These are phyloP conservation scores for Pheosia tremula DNA, from an alignment of 2,888 invertebrate species.

Conservation along the genomic window DNA sequence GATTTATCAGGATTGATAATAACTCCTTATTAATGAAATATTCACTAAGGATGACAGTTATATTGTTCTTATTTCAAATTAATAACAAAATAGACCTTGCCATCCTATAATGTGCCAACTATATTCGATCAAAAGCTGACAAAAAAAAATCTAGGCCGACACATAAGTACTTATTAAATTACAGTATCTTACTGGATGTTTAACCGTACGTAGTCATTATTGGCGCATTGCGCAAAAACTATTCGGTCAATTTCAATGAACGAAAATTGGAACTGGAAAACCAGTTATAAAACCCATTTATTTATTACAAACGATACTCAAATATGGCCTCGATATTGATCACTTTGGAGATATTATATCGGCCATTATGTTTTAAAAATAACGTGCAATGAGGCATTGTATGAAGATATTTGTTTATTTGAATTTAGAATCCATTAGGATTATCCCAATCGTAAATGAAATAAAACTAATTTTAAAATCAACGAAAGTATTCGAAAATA, in stretches of 20 bases:
- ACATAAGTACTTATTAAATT: not conserved
- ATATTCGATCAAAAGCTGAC: too few species aligned
- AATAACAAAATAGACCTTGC: too few species aligned
- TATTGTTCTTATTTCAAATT: too few species aligned
- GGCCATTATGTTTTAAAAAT: not conserved
- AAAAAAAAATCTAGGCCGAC: too few species aligned
- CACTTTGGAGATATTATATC: not conserved
- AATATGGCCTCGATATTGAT: slow-evolving; percentile 3
- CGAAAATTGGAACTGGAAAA: not conserved
- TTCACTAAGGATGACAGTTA: too few species aligned
- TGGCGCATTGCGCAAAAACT: not conserved
- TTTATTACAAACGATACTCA: not conserved
- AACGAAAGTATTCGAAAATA: not conserved
- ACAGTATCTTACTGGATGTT: not conserved
- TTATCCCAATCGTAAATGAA: not conserved
- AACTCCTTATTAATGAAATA: too few species aligned
- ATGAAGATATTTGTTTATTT: too few species aligned
- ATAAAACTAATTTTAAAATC: not conserved
- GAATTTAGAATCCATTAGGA: not conserved
- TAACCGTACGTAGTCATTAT: not conserved
- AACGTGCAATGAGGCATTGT: not conserved
- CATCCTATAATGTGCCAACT: too few species aligned
- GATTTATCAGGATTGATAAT: too few species aligned
- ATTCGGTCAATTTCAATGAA: not conserved
- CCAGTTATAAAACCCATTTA: slow-evolving; percentile 1